These are phyloP conservation scores for Tragelaphus imberbis DNA, from an alignment of 2,113 vertebrate genomes.

Conservation along the genomic window DNA sequence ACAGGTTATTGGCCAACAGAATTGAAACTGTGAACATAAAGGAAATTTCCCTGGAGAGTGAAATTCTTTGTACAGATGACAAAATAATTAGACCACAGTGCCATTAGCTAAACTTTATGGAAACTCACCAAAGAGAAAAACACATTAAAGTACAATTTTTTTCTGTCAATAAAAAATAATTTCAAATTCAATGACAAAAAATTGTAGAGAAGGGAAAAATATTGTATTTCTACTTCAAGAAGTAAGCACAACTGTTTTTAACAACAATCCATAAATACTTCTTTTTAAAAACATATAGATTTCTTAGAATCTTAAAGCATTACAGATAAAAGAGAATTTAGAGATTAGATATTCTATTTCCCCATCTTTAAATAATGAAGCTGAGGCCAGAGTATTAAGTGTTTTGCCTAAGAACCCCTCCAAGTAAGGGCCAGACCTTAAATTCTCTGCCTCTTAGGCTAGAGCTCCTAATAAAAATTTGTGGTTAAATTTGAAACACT, in stretches of 20 bases:
- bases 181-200: background rate
- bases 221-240: background rate
- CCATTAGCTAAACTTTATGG: slow-evolving; percentile 47
- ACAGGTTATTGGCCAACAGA: slow-evolving; percentile 61
- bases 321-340: background rate
- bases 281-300: background rate
- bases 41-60: slow-evolving; percentile 67
- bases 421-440: background rate
- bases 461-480: background rate
- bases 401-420: background rate
- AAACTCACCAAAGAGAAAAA: slow-evolving; percentile 50
- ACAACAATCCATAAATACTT: background rate
- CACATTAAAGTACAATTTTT: slow-evolving; percentile 15
- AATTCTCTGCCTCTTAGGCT: background rate
- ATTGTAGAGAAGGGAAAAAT: background rate
- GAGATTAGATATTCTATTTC: background rate
- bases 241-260: slow-evolving; percentile 33
- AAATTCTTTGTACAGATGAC: slow-evolving; percentile 68
- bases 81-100: slow-evolving; percentile 38
- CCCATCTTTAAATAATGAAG: background rate
- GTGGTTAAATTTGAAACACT: background rate
- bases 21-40: slow-evolving; percentile 65
- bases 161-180: slow-evolving; percentile 42
- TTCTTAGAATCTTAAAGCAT: background rate
- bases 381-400: background rate